Base-by-base conservation (phyloP, 1,140 invertebrate species). In the Antheraea mylitta region DNA sequence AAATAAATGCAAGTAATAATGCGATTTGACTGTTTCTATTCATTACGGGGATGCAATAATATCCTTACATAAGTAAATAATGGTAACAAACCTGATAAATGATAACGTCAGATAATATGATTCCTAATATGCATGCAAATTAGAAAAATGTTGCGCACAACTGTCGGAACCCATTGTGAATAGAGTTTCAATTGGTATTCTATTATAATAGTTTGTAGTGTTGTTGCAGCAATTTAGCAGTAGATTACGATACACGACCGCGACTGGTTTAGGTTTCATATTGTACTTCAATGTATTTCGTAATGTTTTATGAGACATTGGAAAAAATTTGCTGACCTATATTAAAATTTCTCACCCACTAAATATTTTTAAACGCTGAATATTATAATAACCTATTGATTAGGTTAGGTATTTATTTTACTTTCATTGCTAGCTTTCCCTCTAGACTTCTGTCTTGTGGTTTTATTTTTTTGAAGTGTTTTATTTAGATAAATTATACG, bases 141-240 rank as follows among this genome's bases (percentile, higher is more conserved):
- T 16, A 53, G 45, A 53, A 53, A 63, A 63, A 63, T 30, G 61
- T 36, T 63, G 22, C 9, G 38, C 19, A 18, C 64, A 16, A 11
- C 64, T 65, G 64, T 0, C n/a, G 42, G 37, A 11, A 45, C 13
- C 64, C 64, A 65, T 65, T 65, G 64, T 65, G 42, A 18, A n/a
- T n/a, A 18, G 37, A 53, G 62, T 64, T 38, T 18, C 62, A 71
- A 71, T 71, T 71, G 70, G 62, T 71, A 71, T 68, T 71, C 70
- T 65, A 67, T 71, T 67, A 67, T 71, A 66, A 67, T 71, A 59
- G 70, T 42, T n/a, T 63, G 45, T 53, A 16, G 38, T 42, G 38
- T 42, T 42, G 64, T 71, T 67, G 66, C 18, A 16, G 61, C 66
- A 71, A 36, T 45, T 71, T 67, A 58, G 69, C 22, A 38, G 63